Percentiles rank a stretch among this genome's conserved stretches.
Conservation (phyloP, 2,888 invertebrate species). For the Alsophila aescularia region DNA sequence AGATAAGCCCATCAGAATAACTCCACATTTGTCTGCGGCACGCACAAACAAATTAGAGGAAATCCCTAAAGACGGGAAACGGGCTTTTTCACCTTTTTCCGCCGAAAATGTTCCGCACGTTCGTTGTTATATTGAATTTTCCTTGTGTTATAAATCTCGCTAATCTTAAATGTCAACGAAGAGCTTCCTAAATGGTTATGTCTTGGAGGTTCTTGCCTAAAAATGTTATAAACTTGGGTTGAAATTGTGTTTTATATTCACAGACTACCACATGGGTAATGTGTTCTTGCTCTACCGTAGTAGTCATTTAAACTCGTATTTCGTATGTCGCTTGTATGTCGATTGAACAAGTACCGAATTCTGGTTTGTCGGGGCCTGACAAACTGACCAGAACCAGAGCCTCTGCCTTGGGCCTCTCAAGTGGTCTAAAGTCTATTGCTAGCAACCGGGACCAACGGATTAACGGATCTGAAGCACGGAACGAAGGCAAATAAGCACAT, state of each 20-base stretch:
- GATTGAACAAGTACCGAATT: too few species aligned
- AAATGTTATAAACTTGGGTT: not conserved
- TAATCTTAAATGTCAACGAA: conserved; percentile 59
- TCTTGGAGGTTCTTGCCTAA: not conserved
- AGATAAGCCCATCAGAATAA: conserved; percentile 30
- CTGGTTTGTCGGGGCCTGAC: too few species aligned
- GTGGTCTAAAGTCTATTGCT: too few species aligned
- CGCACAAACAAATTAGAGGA: conserved; percentile 54
- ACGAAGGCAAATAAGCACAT: too few species aligned
- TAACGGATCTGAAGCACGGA: too few species aligned
- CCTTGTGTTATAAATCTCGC: conserved; percentile 46
- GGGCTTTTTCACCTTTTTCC: conserved; percentile 21
- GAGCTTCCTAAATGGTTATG: conserved; percentile 23
- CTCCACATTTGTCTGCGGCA: conserved; percentile 31
- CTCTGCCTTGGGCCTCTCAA: too few species aligned
- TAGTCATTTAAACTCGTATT: too few species aligned
- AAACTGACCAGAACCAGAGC: too few species aligned
- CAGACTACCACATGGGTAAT: too few species aligned
- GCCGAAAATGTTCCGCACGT: conserved; percentile 25
- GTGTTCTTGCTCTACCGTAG: too few species aligned
- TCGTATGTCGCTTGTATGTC: too few species aligned
- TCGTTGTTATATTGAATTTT: conserved; percentile 51
- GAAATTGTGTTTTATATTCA: not conserved
- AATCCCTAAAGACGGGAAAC: conserved; percentile 39
- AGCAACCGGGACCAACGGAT: too few species aligned